Evolutionary conservation across 2,888 invertebrate species (phyloP).

Genomic region (Palloptera scutellata): DNA sequence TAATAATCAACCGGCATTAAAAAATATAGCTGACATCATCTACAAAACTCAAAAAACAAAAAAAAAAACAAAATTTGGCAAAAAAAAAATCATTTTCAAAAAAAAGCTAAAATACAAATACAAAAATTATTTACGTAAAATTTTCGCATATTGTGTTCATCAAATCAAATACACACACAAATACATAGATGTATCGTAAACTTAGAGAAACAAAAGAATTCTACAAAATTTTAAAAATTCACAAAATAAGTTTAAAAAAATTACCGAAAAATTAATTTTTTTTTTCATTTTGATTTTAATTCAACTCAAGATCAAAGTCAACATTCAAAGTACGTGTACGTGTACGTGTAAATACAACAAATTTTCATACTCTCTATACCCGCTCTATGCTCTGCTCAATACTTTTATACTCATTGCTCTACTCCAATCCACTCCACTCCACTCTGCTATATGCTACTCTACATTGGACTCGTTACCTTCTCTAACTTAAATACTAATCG

Average conservation of each 20-base stretch:
- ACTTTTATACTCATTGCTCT: too few relatives aligned
- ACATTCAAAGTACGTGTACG: conserved; percentile 7
- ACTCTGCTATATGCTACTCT: too few relatives aligned
- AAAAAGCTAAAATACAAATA: conserved; percentile 8
- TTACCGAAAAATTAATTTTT: too few relatives aligned
- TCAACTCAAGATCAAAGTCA: conserved; percentile 33
- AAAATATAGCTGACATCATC: conserved; percentile 4
- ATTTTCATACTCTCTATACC: too few relatives aligned
- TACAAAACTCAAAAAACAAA: conserved; percentile 1
- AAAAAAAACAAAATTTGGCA: conserved; percentile 9
- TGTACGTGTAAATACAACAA: neutral
- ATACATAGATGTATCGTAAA: neutral
- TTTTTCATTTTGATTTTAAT: neutral
- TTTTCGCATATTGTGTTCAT: conserved; percentile 38
- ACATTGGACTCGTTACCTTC: too few relatives aligned
- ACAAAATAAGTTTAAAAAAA: conserved; percentile 23
- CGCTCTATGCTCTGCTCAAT: too few relatives aligned
- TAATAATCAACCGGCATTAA: conserved; percentile 1
- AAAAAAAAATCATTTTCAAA: conserved; percentile 6
- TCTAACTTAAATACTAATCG: too few relatives aligned
- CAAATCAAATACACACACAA: conserved; percentile 21
- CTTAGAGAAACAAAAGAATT: conserved; percentile 18
- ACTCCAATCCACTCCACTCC: too few relatives aligned
- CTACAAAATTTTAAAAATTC: conserved; percentile 21
- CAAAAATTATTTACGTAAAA: conserved; percentile 24